A percentile compares a stretch with the other conserved stretches of the same genome.
These are phyloP conservation scores for Tor tambroides DNA, from an alignment of 2,113 vertebrate genomes.

Conservation along the genomic window DNA sequence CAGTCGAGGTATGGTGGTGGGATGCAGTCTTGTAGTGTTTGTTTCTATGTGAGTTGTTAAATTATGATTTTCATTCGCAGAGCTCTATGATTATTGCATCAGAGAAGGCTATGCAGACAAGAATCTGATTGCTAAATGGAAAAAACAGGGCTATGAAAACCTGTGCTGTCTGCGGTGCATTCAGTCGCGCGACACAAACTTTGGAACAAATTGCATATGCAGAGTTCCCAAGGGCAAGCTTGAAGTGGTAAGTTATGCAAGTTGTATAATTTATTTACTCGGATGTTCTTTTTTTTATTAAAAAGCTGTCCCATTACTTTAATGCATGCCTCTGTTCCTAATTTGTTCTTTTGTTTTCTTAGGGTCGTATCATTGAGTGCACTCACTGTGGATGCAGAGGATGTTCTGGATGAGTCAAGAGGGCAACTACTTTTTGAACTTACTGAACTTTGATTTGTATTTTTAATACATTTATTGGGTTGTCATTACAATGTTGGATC, in stretches of 20 bases:
- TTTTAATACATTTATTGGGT: constrained; percentile 22
- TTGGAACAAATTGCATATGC: constrained; percentile 98
- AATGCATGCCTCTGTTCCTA: background rate
- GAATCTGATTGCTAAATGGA: constrained; percentile 98
- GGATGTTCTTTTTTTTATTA: background rate
- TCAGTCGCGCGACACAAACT: constrained; percentile 97
- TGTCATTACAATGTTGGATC: constrained; percentile 34
- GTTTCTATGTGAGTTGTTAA: background rate
- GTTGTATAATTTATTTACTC: background rate
- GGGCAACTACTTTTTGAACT: constrained; percentile 37
- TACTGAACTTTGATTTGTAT: constrained; percentile 53
- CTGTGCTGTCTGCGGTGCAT: constrained; percentile 97
- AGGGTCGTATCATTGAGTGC: constrained; percentile 99
- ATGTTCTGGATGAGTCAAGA: constrained; percentile 86
- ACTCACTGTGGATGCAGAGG: constrained; percentile 97
- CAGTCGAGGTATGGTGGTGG: constrained; percentile 86
- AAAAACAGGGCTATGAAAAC: constrained; percentile 98
- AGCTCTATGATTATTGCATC: constrained; percentile 97
- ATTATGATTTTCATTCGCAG: constrained; percentile 68
- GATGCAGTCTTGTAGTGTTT: background rate
- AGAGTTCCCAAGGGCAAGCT: constrained; percentile 97
- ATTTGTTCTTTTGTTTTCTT: constrained; percentile 51
- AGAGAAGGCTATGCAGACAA: constrained; percentile 97
- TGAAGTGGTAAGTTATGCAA: constrained; percentile 85
- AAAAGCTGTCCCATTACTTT: background rate